A percentile compares a stretch with the other conserved stretches of the same genome.
These are phyloP conservation scores for Andinoacara biseriatus DNA, from an alignment of 2,113 vertebrate species.

Conservation along the genomic window DNA sequence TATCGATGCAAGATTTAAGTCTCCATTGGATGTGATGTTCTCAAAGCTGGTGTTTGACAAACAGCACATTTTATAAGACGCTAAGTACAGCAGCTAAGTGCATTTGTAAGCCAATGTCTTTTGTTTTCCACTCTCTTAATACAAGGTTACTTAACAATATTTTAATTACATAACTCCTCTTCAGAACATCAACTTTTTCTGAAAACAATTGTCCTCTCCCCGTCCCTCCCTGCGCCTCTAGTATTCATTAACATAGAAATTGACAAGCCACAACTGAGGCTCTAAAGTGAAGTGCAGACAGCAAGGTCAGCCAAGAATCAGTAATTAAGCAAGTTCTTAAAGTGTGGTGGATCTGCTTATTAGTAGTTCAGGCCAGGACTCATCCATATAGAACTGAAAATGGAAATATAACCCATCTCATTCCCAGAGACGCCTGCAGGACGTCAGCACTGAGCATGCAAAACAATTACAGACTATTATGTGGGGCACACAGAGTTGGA, in stretches of 20 bases:
- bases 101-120: conserved; percentile 20
- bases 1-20: not conserved
- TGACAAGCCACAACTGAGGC: conserved; percentile 75
- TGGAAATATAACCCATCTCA: conserved; percentile 69
- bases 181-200: conserved; percentile 61
- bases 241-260: conserved; percentile 80
- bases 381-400: conserved; percentile 65
- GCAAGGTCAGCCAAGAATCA: conserved; percentile 79
- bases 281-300: conserved; percentile 75
- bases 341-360: conserved; percentile 65
- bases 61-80: not conserved
- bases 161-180: conserved; percentile 52
- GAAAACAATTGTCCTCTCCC: conserved; percentile 55
- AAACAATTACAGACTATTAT: conserved; percentile 68
- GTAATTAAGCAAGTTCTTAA: conserved; percentile 76
- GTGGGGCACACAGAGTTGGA: conserved; percentile 17
- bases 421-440: conserved; percentile 59
- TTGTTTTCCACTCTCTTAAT: conserved; percentile 22
- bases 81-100: not conserved
- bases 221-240: conserved; percentile 61
- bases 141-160: conserved; percentile 62
- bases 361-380: conserved; percentile 52
- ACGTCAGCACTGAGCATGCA: conserved; percentile 50
- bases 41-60: conserved; percentile 3
- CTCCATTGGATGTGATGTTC: not conserved